Conservation (phyloP, 2,113 vertebrate genomes). For the Mugil cephalus region DNA sequence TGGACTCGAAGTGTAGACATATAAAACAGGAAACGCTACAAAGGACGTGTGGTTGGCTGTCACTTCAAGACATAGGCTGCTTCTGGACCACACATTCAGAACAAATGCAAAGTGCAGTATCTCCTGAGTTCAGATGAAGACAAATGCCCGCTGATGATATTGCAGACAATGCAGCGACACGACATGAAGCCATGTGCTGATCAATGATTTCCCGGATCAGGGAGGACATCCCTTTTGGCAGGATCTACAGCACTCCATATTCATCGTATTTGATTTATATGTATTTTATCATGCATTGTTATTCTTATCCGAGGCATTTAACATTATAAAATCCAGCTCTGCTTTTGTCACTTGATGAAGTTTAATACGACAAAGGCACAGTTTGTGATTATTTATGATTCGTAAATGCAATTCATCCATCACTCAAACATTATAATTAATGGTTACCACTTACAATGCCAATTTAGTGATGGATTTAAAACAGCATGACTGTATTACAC, state of each 20-base stretch:
- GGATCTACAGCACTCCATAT: too few species aligned
- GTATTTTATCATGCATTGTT: too few species aligned
- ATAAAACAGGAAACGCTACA: constrained; percentile 45
- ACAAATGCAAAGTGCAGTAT: background rate
- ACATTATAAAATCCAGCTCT: background rate
- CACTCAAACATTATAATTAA: constrained; percentile 48
- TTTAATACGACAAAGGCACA: constrained; percentile 31
- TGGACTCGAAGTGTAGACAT: constrained; percentile 1
- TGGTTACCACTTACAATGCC: constrained; percentile 25
- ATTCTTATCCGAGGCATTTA: too few species aligned
- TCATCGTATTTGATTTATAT: too few species aligned
- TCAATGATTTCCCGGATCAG: background rate
- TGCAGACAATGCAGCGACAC: background rate
- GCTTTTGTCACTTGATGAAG: constrained; percentile 3
- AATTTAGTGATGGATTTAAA: constrained; percentile 48
- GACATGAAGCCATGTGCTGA: background rate
- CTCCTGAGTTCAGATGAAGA: background rate
- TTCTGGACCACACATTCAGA: constrained; percentile 12
- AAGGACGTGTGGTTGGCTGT: constrained; percentile 28
- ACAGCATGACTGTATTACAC: constrained; percentile 41
- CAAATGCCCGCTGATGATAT: background rate
- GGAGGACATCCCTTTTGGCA: background rate
- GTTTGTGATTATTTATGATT: constrained; percentile 37
- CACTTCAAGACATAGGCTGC: background rate
- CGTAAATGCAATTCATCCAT: constrained; percentile 51